Percentiles rank a stretch among this genome's conserved stretches.
phyloP scores from a whole-genome alignment of 2,113 vertebrate species.

The Rhinolophus ferrumequinum region DNA sequence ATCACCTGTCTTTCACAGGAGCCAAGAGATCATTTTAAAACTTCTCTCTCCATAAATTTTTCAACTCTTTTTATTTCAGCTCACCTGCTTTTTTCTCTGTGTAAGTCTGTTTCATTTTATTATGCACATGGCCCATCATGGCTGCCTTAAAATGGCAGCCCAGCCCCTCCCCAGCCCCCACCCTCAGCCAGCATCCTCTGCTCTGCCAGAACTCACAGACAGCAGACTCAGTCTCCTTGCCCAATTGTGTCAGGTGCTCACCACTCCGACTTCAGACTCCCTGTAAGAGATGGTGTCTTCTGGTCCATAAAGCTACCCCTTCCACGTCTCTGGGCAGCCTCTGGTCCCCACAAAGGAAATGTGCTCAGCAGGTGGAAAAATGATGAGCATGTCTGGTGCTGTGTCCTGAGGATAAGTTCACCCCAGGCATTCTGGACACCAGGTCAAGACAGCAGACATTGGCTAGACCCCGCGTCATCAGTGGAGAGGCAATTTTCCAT shows the following conservation, averaged over 20 bases:
- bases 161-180: not conserved
- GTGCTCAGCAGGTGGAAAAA: not conserved
- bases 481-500: not conserved
- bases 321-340: not conserved
- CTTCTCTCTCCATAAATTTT: not conserved
- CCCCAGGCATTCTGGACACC: not conserved
- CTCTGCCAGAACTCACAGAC: not conserved
- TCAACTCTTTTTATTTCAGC: not conserved
- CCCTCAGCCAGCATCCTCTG: not conserved
- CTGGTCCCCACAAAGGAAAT: not conserved
- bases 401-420: constrained; percentile 36
- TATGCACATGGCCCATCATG: not conserved
- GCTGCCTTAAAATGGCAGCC: not conserved
- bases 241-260: not conserved
- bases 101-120: not conserved
- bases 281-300: not conserved
- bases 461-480: constrained; percentile 51
- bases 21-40: not conserved
- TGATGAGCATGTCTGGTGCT: not conserved
- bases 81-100: not conserved
- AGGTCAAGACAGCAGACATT: not conserved
- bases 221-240: no score
- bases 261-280: not conserved
- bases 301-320: not conserved
- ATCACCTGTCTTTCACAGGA: not conserved